Evolutionary conservation across 2,888 invertebrate genomes (phyloP), one percentile per base, ranked within the genome.

Genomic region (Archips xylosteana): DNA sequence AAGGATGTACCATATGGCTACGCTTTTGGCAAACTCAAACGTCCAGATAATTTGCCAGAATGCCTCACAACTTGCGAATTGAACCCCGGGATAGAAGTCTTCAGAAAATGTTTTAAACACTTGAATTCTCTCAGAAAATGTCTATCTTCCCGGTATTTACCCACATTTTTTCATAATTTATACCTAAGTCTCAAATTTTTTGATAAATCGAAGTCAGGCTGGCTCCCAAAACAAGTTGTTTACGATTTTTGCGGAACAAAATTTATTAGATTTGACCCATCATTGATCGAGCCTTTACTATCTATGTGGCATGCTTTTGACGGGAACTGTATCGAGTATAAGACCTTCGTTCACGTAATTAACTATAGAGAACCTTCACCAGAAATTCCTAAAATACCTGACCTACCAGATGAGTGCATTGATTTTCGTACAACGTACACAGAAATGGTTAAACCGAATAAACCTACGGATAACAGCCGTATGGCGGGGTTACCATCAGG

Each of bases 261-360:
- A 75, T 78, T 90, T 0, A 88, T 95, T 60, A 85, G 89, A 76
- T 94, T 95, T 79, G 90, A 95, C 76, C 87, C 90, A 32, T 73
- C 80, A 34, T 82, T 94, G 32, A 88, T 95, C 12, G 94, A 95
- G 79, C 92, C 94, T 0, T 82, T 96, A 12, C 81, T 95, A 51
- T 82, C 83, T 13, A 84, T 93, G 79, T 90, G 95, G 86, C 80
- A 91, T 36, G 94, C 95, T n/a, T 92, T 94, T 74, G 86, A 92
- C 65, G 92, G 94, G 5, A 83, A 87, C 12, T 83, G 83, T 70
- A 92, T 95, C 68, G 82, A 95, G 79, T 95, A 95, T 70, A 87
- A 89, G 81, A 92, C 83, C 39, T 95, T 95, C 79, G 87, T 95
- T 5, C 88, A 90, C 66, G 81, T 95, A 8, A 82, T 95, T 23